Percentiles rank a stretch among this genome's conserved stretches.
These are phyloP conservation scores for Periphyllus acericola DNA, from an alignment of 2,888 invertebrate genomes.

Conservation along the genomic window DNA sequence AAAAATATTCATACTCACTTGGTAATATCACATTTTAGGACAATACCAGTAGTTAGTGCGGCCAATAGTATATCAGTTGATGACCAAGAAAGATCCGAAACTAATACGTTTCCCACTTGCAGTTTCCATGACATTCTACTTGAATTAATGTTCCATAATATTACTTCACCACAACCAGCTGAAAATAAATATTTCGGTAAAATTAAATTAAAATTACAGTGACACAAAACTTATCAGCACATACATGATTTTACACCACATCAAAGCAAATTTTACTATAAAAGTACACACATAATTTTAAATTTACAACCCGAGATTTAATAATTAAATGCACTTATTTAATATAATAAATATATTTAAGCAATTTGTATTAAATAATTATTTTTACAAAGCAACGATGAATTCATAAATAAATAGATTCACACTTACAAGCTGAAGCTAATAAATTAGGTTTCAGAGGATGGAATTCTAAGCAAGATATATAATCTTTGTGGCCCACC, in stretches of 20 bases:
- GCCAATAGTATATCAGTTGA: conserved; percentile 16
- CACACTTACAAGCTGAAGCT: conserved; percentile 80
- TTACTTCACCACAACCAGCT: conserved; percentile 58
- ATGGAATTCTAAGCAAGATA: conserved; percentile 84
- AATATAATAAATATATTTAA: background rate
- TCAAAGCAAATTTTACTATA: too few relatives aligned
- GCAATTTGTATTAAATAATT: background rate
- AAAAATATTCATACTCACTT: conserved; percentile 5
- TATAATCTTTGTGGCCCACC: conserved; percentile 77
- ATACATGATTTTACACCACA: too few relatives aligned
- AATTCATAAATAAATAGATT: background rate
- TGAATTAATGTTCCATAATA: conserved; percentile 60
- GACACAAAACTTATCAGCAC: too few relatives aligned
- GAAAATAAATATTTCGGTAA: background rate
- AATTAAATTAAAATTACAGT: background rate
- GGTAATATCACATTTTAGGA: conserved; percentile 39
- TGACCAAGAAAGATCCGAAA: conserved; percentile 31
- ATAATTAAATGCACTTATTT: background rate
- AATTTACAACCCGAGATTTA: too few relatives aligned
- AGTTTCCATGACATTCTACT: conserved; percentile 39
- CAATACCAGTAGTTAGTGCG: conserved; percentile 3
- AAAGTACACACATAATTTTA: too few relatives aligned
- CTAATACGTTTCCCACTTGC: background rate
- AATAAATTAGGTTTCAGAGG: conserved; percentile 82
- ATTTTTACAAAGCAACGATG: background rate